Conservation (phyloP, 2,797 vertebrate species). For the Chaunax sp. region DNA sequence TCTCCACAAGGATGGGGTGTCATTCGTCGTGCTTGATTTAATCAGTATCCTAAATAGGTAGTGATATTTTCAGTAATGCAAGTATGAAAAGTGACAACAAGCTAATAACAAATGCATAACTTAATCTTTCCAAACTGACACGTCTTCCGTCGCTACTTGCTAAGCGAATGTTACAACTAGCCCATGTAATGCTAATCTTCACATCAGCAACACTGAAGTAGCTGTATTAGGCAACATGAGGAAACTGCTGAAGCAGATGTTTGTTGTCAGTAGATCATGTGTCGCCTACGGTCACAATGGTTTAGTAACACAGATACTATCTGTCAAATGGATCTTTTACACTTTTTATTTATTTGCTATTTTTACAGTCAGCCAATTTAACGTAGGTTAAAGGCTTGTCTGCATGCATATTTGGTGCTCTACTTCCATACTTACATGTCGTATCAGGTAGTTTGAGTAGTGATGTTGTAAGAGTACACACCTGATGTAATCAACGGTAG, state of each 20-base stretch:
- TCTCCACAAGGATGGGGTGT: constrained; percentile 17
- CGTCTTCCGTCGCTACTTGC: background rate
- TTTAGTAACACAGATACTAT: background rate
- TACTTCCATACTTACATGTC: background rate
- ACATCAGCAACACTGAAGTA: background rate
- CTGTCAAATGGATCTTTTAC: background rate
- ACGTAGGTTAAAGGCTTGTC: no score
- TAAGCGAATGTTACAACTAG: background rate
- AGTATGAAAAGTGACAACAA: no score
- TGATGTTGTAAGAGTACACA: background rate
- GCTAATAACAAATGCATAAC: no score
- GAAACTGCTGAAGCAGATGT: constrained; percentile 11
- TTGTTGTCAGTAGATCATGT: constrained; percentile 28
- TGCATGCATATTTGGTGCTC: background rate
- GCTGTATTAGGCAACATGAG: constrained; percentile 18
- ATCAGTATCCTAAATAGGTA: background rate
- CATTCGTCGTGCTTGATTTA: background rate
- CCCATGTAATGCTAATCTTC: constrained; percentile 16
- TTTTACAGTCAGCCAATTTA: background rate
- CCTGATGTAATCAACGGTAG: background rate
- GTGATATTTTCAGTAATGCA: background rate
- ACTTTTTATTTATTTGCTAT: background rate
- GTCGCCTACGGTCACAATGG: constrained; percentile 25
- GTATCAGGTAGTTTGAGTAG: background rate
- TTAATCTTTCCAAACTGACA: background rate